These are phyloP conservation scores for Smutsia temminckii DNA, from an alignment of 2,797 vertebrate species.

Conservation along the genomic window DNA sequence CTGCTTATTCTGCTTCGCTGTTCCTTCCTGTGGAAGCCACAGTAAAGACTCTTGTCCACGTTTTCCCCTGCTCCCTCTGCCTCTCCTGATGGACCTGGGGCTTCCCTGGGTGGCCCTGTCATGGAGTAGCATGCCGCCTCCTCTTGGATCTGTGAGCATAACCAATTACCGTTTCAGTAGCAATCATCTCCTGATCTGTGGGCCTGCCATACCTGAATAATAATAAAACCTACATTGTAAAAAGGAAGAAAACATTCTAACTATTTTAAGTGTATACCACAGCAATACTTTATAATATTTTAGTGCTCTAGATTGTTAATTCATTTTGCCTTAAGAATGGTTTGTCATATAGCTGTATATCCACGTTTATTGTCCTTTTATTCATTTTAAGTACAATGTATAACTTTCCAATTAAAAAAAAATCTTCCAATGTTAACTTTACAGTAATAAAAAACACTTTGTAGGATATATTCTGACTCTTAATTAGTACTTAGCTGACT, in stretches of 20 bases:
- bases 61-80: neutral
- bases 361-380: neutral
- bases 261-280: constrained; percentile 12
- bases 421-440: neutral
- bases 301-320: neutral
- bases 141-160: neutral
- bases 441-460: neutral
- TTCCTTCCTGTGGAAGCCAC: neutral
- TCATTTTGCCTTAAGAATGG: neutral
- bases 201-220: neutral
- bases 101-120: neutral
- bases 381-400: neutral
- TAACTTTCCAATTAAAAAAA: neutral
- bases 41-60: neutral
- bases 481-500: neutral
- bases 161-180: neutral
- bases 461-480: neutral
- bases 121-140: accelerated
- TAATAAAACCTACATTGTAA: neutral
- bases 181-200: neutral
- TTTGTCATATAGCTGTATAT: neutral
- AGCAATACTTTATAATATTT: neutral
- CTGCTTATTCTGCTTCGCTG: neutral
- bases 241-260: constrained; percentile 26
- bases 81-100: neutral